Conservation (phyloP, 2,113 vertebrate genomes). For the Forbesichthys agassizii region DNA sequence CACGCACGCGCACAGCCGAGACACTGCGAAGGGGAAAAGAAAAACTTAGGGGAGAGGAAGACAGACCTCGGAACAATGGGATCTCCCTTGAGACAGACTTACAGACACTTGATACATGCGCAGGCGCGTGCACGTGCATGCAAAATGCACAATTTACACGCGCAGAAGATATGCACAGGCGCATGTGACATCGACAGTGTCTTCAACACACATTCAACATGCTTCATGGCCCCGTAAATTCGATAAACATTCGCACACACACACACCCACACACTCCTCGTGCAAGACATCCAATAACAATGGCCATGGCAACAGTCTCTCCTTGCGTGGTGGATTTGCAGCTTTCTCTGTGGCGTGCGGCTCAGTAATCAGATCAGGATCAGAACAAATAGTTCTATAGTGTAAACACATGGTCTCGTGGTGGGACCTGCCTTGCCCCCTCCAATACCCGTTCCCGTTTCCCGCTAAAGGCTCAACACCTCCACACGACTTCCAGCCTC, state of each 20-base stretch:
- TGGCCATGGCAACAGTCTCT: constrained; percentile 31
- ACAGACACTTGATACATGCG: too few species aligned
- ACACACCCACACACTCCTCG: constrained; percentile 8
- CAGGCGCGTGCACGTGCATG: too few species aligned
- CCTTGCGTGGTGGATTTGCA: constrained; percentile 43
- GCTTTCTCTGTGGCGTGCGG: constrained; percentile 38
- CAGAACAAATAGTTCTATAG: not conserved
- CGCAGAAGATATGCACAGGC: not conserved
- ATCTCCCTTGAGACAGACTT: too few species aligned
- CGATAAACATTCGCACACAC: not conserved
- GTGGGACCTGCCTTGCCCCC: not conserved
- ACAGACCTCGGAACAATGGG: too few species aligned
- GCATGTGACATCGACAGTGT: too few species aligned
- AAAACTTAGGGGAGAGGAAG: too few species aligned
- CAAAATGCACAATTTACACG: not conserved
- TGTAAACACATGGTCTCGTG: constrained; percentile 43
- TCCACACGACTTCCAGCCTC: constrained; percentile 32
- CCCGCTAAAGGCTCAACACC: constrained; percentile 33
- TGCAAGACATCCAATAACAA: constrained; percentile 36
- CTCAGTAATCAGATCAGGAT: constrained; percentile 13
- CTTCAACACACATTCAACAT: too few species aligned
- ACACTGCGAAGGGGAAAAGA: too few species aligned
- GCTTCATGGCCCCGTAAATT: too few species aligned
- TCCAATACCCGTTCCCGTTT: not conserved
- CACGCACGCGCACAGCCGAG: constrained; percentile 1